These are phyloP conservation scores for Cyclopterus lumpus DNA, from an alignment of 2,797 vertebrate genomes.

Conservation along the genomic window DNA sequence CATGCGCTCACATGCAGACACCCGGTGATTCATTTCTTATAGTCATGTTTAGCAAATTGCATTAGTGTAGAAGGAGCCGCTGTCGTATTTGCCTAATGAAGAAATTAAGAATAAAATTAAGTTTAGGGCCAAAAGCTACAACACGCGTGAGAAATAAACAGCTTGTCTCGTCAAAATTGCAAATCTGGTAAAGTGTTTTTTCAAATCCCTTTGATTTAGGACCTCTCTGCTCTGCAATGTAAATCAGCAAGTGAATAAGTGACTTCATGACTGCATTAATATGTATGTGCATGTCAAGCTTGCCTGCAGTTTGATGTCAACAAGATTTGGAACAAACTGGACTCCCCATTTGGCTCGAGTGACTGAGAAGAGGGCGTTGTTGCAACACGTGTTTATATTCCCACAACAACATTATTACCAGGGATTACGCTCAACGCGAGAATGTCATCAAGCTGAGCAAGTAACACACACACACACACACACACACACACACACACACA, in stretches of 20 bases:
- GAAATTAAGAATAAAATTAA: conserved; percentile 79
- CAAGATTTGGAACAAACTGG: conserved; percentile 67
- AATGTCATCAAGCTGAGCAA: conserved; percentile 53
- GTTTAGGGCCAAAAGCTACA: conserved; percentile 75
- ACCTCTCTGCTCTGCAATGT: conserved; percentile 66
- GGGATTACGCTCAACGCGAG: conserved; percentile 53
- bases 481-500: conserved; percentile 12
- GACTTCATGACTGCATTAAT: conserved; percentile 76
- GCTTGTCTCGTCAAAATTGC: conserved; percentile 79
- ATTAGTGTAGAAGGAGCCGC: conserved; percentile 52
- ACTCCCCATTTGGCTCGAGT: conserved; percentile 48
- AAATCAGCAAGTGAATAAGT: conserved; percentile 79
- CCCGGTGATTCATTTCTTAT: conserved; percentile 54
- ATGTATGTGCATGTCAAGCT: conserved; percentile 71
- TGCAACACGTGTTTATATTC: conserved; percentile 44
- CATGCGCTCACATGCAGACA: conserved; percentile 34
- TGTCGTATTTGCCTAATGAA: conserved; percentile 74
- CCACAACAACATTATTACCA: conserved; percentile 59
- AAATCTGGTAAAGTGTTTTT: conserved; percentile 77
- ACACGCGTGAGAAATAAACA: conserved; percentile 70
- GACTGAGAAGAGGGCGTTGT: conserved; percentile 15
- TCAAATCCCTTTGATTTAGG: conserved; percentile 76
- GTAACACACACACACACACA: conserved; percentile 11
- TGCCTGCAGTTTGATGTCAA: conserved; percentile 69
- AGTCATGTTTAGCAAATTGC: conserved; percentile 64